Base-by-base conservation (phyloP, 1,140 invertebrate genomes). In the Dermatophagoides farinae region DNA sequence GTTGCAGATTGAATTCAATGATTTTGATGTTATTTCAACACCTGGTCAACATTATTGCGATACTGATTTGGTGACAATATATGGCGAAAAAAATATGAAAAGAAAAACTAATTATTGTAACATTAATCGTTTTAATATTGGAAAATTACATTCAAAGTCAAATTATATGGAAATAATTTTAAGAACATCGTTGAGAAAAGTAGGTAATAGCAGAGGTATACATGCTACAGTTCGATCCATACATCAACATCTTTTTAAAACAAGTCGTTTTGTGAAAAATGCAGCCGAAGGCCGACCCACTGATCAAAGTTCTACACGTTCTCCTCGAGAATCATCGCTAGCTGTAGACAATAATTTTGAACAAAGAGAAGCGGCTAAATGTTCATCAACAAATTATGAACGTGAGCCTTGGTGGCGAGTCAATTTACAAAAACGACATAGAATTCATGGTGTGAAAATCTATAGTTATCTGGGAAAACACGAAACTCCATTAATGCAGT, bases 341-440 rank as follows among this genome's bases (percentile, higher is more conserved):
- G 67, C 62, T 5, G 65, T 68, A 0, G 67, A 68, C 37, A 65
- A 66, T 8, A 61, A 39, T 6, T 25, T 20, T 22, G 60, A 60
- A 39, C 25, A 38, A 40, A 2, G 22, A 23, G 25, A 38, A 16
- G 16, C 44, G 31, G 60, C 40, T 0, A 61, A 50, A 38, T 67
- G 67, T 44, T 63, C 62, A 0, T 47, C 64, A 6, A 67, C 67
- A 0, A 63, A 64, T 40, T 64, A 66, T 38, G 67, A 67, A 60
- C 59, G 53, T n/a, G 67, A 68, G 22, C 67, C 67, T 10, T 68
- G 66, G 66, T 68, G 67, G 67, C 60, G 67, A 59, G 65, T 68
- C 1, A 62, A 68, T 51, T 40, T 68, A 25, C 67, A 68, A 43
- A 67, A 67, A 41, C 40, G 60, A 22, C 64, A 66, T 43, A 37